phyloP scores from a whole-genome alignment of 2,113 vertebrate genomes.

The Echinops telfairi region DNA sequence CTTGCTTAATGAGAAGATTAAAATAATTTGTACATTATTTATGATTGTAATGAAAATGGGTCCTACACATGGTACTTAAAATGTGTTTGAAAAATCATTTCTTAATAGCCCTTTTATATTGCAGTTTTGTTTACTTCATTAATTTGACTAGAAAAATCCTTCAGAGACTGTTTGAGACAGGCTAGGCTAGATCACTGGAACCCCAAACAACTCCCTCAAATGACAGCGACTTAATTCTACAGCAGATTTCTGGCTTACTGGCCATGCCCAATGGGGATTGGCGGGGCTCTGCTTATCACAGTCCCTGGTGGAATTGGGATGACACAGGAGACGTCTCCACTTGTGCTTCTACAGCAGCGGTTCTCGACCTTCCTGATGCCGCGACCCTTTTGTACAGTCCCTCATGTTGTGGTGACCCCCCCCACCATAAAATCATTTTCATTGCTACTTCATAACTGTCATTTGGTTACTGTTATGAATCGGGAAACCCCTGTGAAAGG shows the following conservation, averaged over 20 bases:
- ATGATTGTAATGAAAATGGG: constrained; percentile 67
- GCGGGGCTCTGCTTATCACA: background rate
- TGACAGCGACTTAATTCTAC: background rate
- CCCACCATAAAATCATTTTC: no score
- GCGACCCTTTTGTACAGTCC: no score
- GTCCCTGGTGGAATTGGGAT: background rate
- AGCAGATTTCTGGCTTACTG: background rate
- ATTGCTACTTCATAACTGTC: no score
- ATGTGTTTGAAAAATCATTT: constrained; percentile 40
- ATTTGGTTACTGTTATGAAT: no score
- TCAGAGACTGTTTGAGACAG: background rate
- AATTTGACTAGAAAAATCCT: constrained; percentile 41
- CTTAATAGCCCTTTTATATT: constrained; percentile 55
- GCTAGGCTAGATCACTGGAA: background rate
- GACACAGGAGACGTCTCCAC: background rate
- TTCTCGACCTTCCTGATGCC: no score
- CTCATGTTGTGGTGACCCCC: no score
- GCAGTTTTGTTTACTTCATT: constrained; percentile 30
- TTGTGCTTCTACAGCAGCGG: background rate
- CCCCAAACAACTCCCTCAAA: background rate
- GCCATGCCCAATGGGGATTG: background rate
- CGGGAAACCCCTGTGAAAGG: no score
- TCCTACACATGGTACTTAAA: constrained; percentile 41
- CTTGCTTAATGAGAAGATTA: constrained; percentile 67
- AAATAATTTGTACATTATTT: constrained; percentile 68